Percentiles rank a stretch among this genome's conserved stretches.
Evolutionary conservation across 2,888 invertebrate species (phyloP).

Genomic region (Chalcosyrphus nemorum): DNA sequence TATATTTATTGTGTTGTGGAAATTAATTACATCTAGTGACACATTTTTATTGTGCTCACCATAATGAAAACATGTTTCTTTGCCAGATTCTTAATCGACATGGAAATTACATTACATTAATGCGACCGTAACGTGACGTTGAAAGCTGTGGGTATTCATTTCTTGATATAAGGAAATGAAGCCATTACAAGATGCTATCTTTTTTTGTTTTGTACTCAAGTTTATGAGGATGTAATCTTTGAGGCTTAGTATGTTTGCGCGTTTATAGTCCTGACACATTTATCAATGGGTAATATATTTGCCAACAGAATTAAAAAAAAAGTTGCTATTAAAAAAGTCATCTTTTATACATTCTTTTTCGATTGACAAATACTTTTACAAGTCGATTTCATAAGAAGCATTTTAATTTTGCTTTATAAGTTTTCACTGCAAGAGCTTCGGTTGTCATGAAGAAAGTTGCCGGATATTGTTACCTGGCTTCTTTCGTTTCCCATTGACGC

Average conservation of each 20-base stretch:
- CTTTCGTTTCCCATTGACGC: constrained; percentile 7
- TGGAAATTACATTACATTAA: constrained; percentile 40
- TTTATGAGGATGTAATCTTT: neutral
- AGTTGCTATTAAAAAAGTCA: neutral
- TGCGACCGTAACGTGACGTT: neutral
- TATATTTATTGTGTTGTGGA: constrained; percentile 27
- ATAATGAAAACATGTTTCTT: constrained; percentile 4
- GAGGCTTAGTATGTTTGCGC: neutral
- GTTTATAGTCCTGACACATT: neutral
- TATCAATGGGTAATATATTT: neutral
- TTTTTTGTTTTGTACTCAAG: neutral
- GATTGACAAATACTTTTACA: neutral
- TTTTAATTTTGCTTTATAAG: neutral
- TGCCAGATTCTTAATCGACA: constrained; percentile 26
- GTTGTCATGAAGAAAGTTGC: neutral
- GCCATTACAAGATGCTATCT: constrained; percentile 15
- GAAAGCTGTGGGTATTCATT: neutral
- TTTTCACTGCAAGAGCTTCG: neutral
- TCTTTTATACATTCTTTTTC: neutral
- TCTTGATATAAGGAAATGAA: constrained; percentile 15
- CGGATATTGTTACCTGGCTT: constrained; percentile 38
- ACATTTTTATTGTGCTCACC: constrained; percentile 24
- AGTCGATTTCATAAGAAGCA: neutral
- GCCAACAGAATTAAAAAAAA: neutral
- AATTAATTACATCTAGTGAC: constrained; percentile 45